Conservation (phyloP, 2,797 vertebrate genomes). For the Hoplostethus mediterraneus region DNA sequence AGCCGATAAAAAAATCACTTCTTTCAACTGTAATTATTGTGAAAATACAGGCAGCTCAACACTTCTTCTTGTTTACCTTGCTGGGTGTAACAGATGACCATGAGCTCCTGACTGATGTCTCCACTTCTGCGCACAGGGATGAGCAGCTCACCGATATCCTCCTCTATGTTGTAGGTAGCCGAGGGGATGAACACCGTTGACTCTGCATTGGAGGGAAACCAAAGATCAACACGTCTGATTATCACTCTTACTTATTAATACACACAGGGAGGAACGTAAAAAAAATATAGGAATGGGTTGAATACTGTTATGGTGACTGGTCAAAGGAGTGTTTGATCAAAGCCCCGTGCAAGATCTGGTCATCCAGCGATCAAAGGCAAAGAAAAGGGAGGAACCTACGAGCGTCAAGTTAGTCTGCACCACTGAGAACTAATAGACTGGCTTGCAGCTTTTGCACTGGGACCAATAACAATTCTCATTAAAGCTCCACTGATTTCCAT, state of each 20-base stretch:
- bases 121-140: conserved; percentile 92
- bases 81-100: conserved; percentile 94
- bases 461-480: conserved; percentile 50
- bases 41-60: background rate
- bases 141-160: conserved; percentile 92
- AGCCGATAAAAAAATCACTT: background rate
- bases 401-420: conserved; percentile 34
- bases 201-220: conserved; percentile 81
- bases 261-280: too few species aligned
- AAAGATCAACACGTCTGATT: conserved; percentile 6
- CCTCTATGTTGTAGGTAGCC: conserved; percentile 87
- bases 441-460: conserved; percentile 27
- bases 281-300: background rate
- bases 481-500: conserved; percentile 19
- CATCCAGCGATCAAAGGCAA: conserved; percentile 21
- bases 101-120: conserved; percentile 92
- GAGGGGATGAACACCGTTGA: conserved; percentile 93
- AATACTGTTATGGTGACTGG: conserved; percentile 6
- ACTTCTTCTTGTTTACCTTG: conserved; percentile 85
- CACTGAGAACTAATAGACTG: conserved; percentile 13
- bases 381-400: conserved; percentile 9
- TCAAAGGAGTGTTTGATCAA: background rate
- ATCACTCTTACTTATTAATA: conserved; percentile 3
- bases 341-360: conserved; percentile 15
- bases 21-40: background rate